A percentile compares a stretch with the other conserved stretches of the same genome.
These are phyloP conservation scores for Copidosoma aretas DNA, from an alignment of 2,888 invertebrate genomes.

Conservation along the genomic window DNA sequence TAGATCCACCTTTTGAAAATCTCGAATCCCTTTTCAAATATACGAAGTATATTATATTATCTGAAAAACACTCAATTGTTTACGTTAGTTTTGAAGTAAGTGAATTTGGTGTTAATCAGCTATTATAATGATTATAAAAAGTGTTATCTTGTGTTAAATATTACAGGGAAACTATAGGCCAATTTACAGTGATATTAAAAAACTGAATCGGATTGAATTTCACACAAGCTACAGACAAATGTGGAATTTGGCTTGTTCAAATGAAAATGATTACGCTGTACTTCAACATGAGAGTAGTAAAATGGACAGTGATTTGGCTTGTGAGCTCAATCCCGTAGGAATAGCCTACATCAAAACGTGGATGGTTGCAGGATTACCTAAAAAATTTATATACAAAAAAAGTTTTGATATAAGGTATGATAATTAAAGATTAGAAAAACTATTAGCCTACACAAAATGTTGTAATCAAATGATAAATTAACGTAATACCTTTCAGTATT, in stretches of 20 bases:
- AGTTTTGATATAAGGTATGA: slow-evolving; percentile 46
- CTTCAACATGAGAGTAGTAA: slow-evolving; percentile 36
- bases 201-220: slow-evolving; percentile 16
- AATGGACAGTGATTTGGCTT: slow-evolving; percentile 15
- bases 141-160: background rate
- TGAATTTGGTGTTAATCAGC: background rate
- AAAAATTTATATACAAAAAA: slow-evolving; percentile 43
- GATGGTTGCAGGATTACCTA: slow-evolving; percentile 42
- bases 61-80: slow-evolving; percentile 32
- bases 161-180: slow-evolving; percentile 19
- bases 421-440: background rate
- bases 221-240: slow-evolving; percentile 19
- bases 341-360: slow-evolving; percentile 7
- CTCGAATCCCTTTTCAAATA: slow-evolving; percentile 38
- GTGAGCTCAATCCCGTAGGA: slow-evolving; percentile 40
- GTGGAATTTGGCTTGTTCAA: slow-evolving; percentile 38
- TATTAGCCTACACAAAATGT: background rate
- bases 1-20: slow-evolving; percentile 43
- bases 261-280: slow-evolving; percentile 22
- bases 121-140: background rate
- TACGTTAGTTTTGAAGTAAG: slow-evolving; percentile 38
- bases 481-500: slow-evolving; percentile 38
- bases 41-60: slow-evolving; percentile 43
- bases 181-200: slow-evolving; percentile 1
- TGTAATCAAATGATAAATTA: background rate